phyloP scores from a whole-genome alignment of 1,140 invertebrate genomes.

The Zaprionus nigranus region DNA sequence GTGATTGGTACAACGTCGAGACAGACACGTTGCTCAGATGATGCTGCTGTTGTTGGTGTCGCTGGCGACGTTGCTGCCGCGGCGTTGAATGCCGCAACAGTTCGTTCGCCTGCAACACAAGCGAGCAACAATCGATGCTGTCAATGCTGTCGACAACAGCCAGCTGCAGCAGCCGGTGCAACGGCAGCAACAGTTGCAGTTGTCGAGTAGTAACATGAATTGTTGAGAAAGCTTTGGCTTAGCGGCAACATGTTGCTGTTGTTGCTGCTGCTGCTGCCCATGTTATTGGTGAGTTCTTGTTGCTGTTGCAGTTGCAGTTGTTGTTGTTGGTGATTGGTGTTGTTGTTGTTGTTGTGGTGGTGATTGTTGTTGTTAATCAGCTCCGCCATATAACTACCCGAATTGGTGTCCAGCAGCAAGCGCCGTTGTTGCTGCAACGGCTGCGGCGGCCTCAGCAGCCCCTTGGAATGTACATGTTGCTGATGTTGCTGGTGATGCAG shows the following conservation, averaged over 20 bases:
- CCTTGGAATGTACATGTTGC: conserved; percentile 74
- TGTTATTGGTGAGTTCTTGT: conserved; percentile 16
- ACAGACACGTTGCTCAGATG: conserved; percentile 52
- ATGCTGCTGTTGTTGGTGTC: conserved; percentile 31
- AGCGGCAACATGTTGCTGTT: conserved; percentile 44
- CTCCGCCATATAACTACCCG: conserved; percentile 76
- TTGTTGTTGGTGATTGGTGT: conserved; percentile 21
- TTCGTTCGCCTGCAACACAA: not conserved
- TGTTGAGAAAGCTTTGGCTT: conserved; percentile 43
- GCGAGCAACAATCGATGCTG: conserved; percentile 22
- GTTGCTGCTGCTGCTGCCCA: conserved; percentile 37
- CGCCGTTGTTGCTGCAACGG: conserved; percentile 62
- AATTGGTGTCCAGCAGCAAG: conserved; percentile 75
- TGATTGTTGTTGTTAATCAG: conserved; percentile 52
- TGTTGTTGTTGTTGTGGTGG: conserved; percentile 35
- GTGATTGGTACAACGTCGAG: conserved; percentile 63
- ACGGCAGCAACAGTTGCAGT: conserved; percentile 29
- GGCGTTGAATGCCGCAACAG: conserved; percentile 68
- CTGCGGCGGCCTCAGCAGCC: conserved; percentile 63
- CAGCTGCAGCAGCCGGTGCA: conserved; percentile 14
- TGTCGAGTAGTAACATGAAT: conserved; percentile 71
- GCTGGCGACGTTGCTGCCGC: conserved; percentile 15
- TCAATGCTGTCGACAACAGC: conserved; percentile 19
- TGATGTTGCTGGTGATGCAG: conserved; percentile 47
- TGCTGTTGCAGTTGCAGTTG: conserved; percentile 42